Percentiles rank a stretch among this genome's conserved stretches.
Conservation (phyloP, 2,113 vertebrate genomes). For the Thymallus thymallus region DNA sequence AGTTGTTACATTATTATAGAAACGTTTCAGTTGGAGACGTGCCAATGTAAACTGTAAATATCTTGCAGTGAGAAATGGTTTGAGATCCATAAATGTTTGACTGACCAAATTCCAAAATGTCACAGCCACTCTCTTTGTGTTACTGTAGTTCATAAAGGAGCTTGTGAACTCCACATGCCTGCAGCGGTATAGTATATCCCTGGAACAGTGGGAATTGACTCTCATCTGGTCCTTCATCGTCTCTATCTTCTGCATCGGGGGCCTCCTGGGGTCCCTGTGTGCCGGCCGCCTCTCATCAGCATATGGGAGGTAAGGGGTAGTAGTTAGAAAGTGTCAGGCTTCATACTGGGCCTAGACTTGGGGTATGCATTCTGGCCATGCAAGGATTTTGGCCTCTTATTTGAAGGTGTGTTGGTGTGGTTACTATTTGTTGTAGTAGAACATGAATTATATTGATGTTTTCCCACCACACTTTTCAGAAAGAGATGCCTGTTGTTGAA, state of each 20-base stretch:
- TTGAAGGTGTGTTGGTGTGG: neutral
- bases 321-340: no score
- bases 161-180: conserved; percentile 68
- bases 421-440: neutral
- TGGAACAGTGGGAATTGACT: conserved; percentile 62
- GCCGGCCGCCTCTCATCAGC: no score
- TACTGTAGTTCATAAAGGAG: conserved; percentile 60
- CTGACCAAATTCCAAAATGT: neutral
- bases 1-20: no score
- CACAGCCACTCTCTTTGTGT: neutral
- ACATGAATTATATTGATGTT: no score
- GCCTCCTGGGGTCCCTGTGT: conserved; percentile 56
- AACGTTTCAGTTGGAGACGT: no score
- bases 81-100: neutral
- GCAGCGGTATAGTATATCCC: conserved; percentile 52
- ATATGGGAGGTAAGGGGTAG: no score
- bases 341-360: no score
- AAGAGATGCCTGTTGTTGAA: conserved; percentile 69
- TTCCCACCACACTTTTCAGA: conserved; percentile 38
- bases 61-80: neutral
- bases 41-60: no score
- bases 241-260: conserved; percentile 62
- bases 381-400: no score
- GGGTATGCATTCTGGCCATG: no score
- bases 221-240: conserved; percentile 74